phyloP scores from a whole-genome alignment of 2,797 vertebrate species.

The Danionella dracula region DNA sequence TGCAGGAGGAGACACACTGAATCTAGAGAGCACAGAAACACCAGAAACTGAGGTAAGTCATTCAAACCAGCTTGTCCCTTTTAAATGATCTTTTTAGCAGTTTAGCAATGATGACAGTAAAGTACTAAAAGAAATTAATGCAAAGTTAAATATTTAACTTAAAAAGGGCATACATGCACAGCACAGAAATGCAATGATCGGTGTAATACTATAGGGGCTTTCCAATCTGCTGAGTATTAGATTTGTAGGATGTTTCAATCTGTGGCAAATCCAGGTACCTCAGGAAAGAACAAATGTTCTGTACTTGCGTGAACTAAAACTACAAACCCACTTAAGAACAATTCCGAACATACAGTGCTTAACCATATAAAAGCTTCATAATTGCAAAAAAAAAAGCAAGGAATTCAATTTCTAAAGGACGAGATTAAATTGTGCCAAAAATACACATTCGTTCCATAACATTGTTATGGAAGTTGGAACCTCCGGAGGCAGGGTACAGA shows the following conservation, averaged over 20 bases:
- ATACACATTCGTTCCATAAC: no score
- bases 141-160: neutral
- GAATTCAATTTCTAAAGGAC: no score
- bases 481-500: no score
- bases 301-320: no score
- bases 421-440: no score
- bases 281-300: neutral
- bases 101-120: neutral
- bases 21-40: neutral
- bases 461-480: no score
- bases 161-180: no score
- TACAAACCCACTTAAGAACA: no score
- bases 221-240: neutral
- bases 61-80: neutral
- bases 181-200: neutral
- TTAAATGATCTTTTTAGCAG: neutral
- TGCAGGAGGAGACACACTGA: constrained; percentile 1
- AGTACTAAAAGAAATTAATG: neutral
- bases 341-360: no score
- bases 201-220: no score
- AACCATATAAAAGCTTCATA: no score
- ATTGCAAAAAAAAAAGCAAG: no score
- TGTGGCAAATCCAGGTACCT: neutral
- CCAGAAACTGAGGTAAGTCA: neutral
- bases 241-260: neutral